Evolutionary conservation across 2,888 invertebrate species (phyloP).

Genomic region (Eupithecia pulchellata): DNA sequence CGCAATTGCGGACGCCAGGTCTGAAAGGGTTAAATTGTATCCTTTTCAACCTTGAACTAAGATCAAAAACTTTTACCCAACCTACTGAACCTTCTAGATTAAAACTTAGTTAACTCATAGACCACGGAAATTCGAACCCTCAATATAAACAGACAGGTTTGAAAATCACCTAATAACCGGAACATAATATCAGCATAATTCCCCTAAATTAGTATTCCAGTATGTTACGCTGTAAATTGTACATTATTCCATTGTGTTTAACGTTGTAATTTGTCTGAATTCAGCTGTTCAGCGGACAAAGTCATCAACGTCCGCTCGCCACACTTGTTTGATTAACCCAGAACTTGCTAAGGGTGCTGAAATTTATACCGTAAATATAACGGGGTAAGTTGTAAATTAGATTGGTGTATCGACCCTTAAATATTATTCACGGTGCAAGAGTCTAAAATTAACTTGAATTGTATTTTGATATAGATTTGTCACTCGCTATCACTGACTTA

Average conservation of each 20-base stretch:
- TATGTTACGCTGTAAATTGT: not conserved
- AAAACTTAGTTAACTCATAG: not conserved
- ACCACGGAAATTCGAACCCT: not conserved
- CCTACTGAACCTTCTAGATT: not conserved
- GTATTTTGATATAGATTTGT: not conserved
- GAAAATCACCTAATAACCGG: not conserved
- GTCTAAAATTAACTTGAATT: not conserved
- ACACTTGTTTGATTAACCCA: slow-evolving; percentile 5
- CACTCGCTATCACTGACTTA: not conserved
- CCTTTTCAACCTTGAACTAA: not conserved
- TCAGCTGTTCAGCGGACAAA: slow-evolving; percentile 1
- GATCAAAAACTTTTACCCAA: not conserved
- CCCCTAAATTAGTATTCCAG: not conserved
- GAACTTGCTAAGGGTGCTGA: not conserved
- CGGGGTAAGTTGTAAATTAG: not conserved
- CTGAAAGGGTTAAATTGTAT: too few relatives aligned
- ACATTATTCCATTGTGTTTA: not conserved
- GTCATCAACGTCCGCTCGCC: not conserved
- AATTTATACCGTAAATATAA: slow-evolving; percentile 12
- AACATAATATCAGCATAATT: not conserved
- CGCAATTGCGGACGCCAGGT: too few relatives aligned
- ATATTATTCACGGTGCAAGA: not conserved
- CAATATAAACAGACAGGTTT: not conserved
- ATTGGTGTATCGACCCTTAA: not conserved
- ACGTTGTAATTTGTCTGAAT: not conserved